Evolutionary conservation across 2,888 invertebrate species (phyloP).

Genomic region (Diarsia rubi): DNA sequence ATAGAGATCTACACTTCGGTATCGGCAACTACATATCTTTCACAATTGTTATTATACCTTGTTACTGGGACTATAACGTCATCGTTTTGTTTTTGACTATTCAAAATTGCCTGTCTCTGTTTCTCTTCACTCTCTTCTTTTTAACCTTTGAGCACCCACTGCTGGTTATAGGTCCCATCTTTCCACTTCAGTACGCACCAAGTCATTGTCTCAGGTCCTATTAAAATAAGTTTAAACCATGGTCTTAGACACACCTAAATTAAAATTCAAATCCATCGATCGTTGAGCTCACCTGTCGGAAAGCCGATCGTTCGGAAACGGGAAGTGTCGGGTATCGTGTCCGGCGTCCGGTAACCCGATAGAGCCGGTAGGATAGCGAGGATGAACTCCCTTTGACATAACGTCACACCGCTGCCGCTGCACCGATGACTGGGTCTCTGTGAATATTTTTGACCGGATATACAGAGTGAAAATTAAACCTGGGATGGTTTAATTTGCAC

Average conservation of each 20-base stretch:
- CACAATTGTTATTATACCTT: not conserved
- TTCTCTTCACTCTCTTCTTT: too few relatives aligned
- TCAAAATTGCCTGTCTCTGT: not conserved
- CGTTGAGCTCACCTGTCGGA: conserved; percentile 81
- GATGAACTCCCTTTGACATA: conserved; percentile 69
- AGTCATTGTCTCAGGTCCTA: too few relatives aligned
- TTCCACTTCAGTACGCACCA: too few relatives aligned
- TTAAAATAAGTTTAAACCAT: too few relatives aligned
- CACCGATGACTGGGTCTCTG: conserved; percentile 7
- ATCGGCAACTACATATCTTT: not conserved
- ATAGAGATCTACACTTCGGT: not conserved
- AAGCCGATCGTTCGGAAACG: conserved; percentile 87
- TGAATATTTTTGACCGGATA: conserved; percentile 40
- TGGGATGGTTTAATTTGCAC: too few relatives aligned
- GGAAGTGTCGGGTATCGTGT: conserved; percentile 86
- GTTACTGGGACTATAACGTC: not conserved
- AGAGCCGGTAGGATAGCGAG: conserved; percentile 72
- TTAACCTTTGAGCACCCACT: too few relatives aligned
- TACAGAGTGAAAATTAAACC: too few relatives aligned
- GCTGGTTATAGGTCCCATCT: too few relatives aligned
- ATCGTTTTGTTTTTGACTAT: not conserved
- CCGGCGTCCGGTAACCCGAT: conserved; percentile 80
- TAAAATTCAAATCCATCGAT: conserved; percentile 66
- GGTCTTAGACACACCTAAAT: too few relatives aligned
- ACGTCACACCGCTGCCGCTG: conserved; percentile 55